phyloP scores from a whole-genome alignment of 23 tunicate genomes.

The Halocynthia aurantium region DNA sequence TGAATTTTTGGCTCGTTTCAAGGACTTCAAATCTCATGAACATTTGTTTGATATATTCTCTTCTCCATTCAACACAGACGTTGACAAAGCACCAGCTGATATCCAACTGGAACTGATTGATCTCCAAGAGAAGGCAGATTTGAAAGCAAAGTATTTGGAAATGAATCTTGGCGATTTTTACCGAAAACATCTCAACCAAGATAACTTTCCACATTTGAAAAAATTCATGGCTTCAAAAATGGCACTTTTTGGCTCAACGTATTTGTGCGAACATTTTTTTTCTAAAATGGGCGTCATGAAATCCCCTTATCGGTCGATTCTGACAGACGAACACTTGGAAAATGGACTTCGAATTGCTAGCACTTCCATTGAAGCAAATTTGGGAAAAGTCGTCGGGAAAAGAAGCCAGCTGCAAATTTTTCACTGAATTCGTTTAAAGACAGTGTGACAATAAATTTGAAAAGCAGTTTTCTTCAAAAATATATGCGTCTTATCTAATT shows the following conservation, averaged over 20 bases:
- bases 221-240: conserved; percentile 45
- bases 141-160: conserved; percentile 41
- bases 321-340: conserved; percentile 54
- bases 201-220: conserved; percentile 39
- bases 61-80: conserved; percentile 30
- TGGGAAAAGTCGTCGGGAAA: conserved; percentile 16
- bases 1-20: conserved; percentile 35
- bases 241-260: conserved; percentile 30
- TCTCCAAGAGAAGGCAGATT: conserved; percentile 29
- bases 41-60: conserved; percentile 51
- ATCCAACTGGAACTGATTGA: conserved; percentile 47
- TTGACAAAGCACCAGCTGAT: conserved; percentile 37
- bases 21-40: conserved; percentile 52
- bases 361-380: conserved; percentile 27
- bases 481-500: too few species aligned
- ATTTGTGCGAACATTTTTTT: conserved; percentile 46
- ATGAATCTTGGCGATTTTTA: conserved; percentile 52
- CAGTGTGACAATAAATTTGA: too few species aligned
- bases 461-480: too few species aligned
- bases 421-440: too few species aligned
- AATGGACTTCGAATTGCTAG: conserved; percentile 52
- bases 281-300: conserved; percentile 39
- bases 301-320: conserved; percentile 16
- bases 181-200: conserved; percentile 51
- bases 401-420: too few species aligned